Conservation (phyloP, 2,113 vertebrate genomes). For the Lasiurus borealis region DNA sequence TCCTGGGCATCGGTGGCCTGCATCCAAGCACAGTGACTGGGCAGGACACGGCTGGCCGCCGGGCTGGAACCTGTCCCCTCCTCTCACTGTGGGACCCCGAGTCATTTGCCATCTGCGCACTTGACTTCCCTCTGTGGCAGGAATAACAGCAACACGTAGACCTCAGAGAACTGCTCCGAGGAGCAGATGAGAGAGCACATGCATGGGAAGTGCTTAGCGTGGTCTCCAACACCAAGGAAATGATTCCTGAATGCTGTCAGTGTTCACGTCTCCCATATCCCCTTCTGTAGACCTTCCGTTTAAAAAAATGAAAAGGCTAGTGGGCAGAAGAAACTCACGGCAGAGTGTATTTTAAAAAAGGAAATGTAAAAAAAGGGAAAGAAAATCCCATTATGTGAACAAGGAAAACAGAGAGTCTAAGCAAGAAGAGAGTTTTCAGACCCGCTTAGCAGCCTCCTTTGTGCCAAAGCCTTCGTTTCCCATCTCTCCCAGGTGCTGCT, state of each 20-base stretch:
- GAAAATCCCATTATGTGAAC: neutral
- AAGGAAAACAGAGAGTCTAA: neutral
- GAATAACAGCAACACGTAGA: neutral
- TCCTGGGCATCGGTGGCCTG: neutral
- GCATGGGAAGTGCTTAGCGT: neutral
- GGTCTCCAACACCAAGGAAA: neutral
- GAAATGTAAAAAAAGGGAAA: neutral
- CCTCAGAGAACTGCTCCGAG: neutral
- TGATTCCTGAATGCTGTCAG: neutral
- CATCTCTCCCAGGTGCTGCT: too few relatives aligned
- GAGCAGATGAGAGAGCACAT: neutral
- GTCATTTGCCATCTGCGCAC: neutral
- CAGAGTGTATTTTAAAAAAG: neutral
- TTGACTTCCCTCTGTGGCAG: neutral
- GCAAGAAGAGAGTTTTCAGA: neutral
- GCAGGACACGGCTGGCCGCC: neutral
- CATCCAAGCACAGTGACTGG: neutral
- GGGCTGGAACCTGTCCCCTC: neutral
- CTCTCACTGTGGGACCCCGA: neutral
- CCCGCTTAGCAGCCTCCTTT: neutral
- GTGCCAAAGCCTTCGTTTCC: neutral
- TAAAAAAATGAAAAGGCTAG: neutral
- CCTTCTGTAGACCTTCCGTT: neutral
- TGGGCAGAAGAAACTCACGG: neutral
- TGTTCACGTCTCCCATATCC: neutral